Evolutionary conservation across 1,140 invertebrate species (phyloP), one percentile per base, ranked within the genome.

Genomic region (Laupala kohalensis): DNA sequence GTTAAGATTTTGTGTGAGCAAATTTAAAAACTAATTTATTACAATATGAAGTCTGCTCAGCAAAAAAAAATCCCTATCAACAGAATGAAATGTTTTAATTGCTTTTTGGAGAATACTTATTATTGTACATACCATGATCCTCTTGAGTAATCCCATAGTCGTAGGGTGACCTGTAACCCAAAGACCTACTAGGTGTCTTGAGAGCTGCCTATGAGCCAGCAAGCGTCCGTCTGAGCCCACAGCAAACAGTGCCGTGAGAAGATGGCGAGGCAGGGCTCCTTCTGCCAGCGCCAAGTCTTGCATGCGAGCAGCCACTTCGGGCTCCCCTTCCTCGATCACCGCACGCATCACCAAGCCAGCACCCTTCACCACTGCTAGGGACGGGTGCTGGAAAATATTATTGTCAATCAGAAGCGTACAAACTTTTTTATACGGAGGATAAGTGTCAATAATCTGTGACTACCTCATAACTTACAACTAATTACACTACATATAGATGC

Each of bases 301-400:
- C 95, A 99, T 99, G 77, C 91, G 89, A 27, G 90, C 87, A 15
- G 96, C 94, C 64, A 97, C 90, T 76, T 93, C 92, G 53, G 88
- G 86, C 69, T 93, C 90, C 13, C 96, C 96, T 83, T 99, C 97
- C 84, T 98, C 97, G 75, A 99, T 98, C 23, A 99, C 89, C 24
- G 98, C 96, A 76, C 97, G 88, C 90, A 99, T 94, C 26, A 99
- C 92, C 69, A 99, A 82, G 4, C 97, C 97, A 3, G 97, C 96
- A 12, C 97, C 97, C 84, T 99, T 99, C 0, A 99, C 94, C 75
- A 99, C 95, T 1, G 97, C 95, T 81, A 98, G 86, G 2, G 96
- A 98, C 12, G 96, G 95, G 86, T 98, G 96, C 87, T 70, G 63
- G 15, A 69, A 70, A 4, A 70, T 24, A 62, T 2, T 53, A n/a